Percentiles rank a stretch among this genome's conserved stretches.
Evolutionary conservation across 2,888 invertebrate species (phyloP).

Genomic region (Eupithecia vulgata): DNA sequence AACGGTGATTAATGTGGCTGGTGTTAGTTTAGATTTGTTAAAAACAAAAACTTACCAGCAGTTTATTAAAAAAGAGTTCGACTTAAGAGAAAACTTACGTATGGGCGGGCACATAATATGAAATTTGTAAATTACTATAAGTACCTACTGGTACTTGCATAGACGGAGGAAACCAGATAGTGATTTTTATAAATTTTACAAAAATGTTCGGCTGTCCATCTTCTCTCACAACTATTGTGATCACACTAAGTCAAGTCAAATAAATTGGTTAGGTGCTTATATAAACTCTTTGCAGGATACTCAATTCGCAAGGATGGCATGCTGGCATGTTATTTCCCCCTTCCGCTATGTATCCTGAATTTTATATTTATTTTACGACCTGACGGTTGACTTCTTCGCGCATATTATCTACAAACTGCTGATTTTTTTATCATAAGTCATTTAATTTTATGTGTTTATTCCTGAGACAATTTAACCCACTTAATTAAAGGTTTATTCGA

Average conservation of each 20-base stretch:
- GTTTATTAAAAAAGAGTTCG: too few relatives aligned
- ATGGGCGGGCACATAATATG: background rate
- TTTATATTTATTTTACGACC: constrained; percentile 51
- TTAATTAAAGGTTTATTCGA: too few relatives aligned
- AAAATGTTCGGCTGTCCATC: background rate
- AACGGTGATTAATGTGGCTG: background rate
- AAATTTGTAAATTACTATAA: background rate
- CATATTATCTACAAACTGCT: too few relatives aligned
- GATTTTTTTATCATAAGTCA: too few relatives aligned
- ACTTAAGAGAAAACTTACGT: background rate
- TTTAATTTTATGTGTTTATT: too few relatives aligned
- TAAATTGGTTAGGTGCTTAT: constrained; percentile 43
- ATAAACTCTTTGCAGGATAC: constrained; percentile 54
- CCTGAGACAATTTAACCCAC: too few relatives aligned
- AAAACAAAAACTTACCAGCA: background rate
- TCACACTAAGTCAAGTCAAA: background rate
- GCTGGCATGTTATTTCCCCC: constrained; percentile 58
- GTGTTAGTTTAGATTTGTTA: background rate
- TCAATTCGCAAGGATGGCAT: constrained; percentile 47
- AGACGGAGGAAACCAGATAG: background rate
- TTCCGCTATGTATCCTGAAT: constrained; percentile 73
- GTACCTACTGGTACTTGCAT: background rate
- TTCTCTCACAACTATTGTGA: background rate
- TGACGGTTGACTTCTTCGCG: too few relatives aligned
- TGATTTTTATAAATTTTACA: background rate